Evolutionary conservation across 1,140 invertebrate genomes (phyloP).

Genomic region (Meloidogyne hapla): DNA sequence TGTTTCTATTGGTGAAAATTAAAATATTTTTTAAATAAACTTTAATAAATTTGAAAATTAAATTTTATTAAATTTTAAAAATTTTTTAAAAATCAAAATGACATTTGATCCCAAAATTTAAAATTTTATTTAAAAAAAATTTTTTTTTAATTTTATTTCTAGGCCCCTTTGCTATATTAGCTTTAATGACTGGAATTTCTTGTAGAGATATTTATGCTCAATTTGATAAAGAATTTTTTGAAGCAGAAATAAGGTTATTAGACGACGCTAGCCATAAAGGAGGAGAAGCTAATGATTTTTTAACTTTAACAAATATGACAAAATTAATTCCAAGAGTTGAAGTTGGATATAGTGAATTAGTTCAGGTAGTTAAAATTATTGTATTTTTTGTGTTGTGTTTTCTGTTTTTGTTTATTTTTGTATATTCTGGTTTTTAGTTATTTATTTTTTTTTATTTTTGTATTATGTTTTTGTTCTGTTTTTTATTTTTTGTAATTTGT

Average conservation of each 20-base stretch:
- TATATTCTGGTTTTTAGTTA: too few relatives aligned
- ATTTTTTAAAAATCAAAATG: too few relatives aligned
- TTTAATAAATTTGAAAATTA: not conserved
- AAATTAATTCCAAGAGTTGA: constrained; percentile 12
- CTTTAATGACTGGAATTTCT: constrained; percentile 45
- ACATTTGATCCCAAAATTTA: not conserved
- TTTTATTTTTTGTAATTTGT: not conserved
- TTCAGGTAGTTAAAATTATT: constrained; percentile 22
- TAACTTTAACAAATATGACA: not conserved
- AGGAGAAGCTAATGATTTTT: not conserved
- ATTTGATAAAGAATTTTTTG: constrained; percentile 42
- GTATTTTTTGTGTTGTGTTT: not conserved
- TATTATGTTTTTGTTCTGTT: not conserved
- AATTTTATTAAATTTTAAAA: too few relatives aligned
- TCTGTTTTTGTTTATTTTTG: too few relatives aligned
- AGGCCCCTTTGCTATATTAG: constrained; percentile 47
- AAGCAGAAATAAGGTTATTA: constrained; percentile 32
- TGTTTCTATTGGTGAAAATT: constrained; percentile 62
- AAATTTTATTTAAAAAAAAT: not conserved
- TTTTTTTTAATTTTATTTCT: not conserved
- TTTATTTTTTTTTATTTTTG: constrained; percentile 42
- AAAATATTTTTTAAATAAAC: not conserved
- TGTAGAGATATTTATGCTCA: constrained; percentile 32
- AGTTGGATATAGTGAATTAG: constrained; percentile 37
- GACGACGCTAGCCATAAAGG: constrained; percentile 3